Evolutionary conservation across 2,797 vertebrate species (phyloP).

Genomic region (Spheniscus humboldti): DNA sequence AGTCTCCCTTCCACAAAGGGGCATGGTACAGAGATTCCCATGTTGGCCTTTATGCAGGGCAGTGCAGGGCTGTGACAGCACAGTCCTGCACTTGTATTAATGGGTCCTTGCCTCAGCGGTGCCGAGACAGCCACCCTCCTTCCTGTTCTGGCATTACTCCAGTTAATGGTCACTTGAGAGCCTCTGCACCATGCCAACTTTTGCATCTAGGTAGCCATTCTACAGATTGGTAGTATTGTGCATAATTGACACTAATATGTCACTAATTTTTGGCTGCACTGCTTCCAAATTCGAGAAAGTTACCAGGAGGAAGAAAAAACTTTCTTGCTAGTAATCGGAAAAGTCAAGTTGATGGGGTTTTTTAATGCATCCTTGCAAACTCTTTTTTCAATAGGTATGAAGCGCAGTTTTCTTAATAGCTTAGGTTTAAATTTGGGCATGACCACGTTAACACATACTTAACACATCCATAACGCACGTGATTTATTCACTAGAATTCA

Average conservation of each 20-base stretch:
- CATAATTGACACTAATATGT: neutral
- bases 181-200: neutral
- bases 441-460: neutral
- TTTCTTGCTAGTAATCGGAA: neutral
- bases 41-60: neutral
- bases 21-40: neutral
- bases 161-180: neutral
- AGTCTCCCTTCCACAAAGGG: neutral
- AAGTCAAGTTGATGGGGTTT: neutral
- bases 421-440: neutral
- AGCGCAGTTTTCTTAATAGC: neutral
- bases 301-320: neutral
- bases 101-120: neutral
- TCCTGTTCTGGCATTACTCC: neutral
- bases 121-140: neutral
- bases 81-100: neutral
- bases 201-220: neutral
- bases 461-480: rapidly evolving
- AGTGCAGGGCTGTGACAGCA: neutral
- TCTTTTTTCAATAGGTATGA: neutral
- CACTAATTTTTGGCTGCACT: neutral
- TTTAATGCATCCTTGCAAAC: neutral
- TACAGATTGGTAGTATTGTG: neutral
- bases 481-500: neutral
- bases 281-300: neutral